These are phyloP conservation scores for Drosophila tani DNA, from an alignment of 1,140 invertebrate genomes.

Conservation along the genomic window DNA sequence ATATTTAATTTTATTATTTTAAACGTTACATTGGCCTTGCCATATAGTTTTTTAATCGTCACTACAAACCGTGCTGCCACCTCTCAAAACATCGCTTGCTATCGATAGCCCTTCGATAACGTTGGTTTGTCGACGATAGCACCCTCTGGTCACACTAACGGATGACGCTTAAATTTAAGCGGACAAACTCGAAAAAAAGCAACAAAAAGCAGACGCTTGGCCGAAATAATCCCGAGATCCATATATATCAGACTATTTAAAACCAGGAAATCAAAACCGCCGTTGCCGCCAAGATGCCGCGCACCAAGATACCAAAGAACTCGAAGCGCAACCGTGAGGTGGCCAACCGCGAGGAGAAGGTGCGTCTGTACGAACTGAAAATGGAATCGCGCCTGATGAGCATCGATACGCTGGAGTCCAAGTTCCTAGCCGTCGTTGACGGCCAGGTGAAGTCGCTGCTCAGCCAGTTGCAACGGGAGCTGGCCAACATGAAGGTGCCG, in stretches of 20 bases:
- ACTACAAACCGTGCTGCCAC: neutral
- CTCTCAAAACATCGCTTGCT: neutral
- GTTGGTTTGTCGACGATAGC: neutral
- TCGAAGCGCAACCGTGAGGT: conserved; percentile 79
- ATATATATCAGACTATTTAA: neutral
- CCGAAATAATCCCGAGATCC: neutral
- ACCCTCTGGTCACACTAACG: conserved; percentile 9
- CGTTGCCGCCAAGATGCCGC: conserved; percentile 64
- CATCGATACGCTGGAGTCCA: conserved; percentile 59
- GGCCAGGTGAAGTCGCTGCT: conserved; percentile 39
- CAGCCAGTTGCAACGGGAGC: conserved; percentile 45
- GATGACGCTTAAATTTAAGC: conserved; percentile 56
- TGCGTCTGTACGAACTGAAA: conserved; percentile 71
- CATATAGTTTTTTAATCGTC: neutral
- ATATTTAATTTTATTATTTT: neutral
- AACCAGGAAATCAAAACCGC: neutral
- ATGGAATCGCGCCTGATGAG: conserved; percentile 58
- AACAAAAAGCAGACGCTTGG: conserved; percentile 29
- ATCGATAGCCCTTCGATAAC: neutral
- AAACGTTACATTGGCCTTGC: neutral
- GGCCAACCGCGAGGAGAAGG: conserved; percentile 75
- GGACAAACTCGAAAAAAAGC: conserved; percentile 63
- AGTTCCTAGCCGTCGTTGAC: conserved; percentile 47
- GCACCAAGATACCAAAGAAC: conserved; percentile 81
- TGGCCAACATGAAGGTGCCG: conserved; percentile 62